Evolutionary conservation across 2,797 vertebrate genomes (phyloP).

Genomic region (Micrastur ruficollis): DNA sequence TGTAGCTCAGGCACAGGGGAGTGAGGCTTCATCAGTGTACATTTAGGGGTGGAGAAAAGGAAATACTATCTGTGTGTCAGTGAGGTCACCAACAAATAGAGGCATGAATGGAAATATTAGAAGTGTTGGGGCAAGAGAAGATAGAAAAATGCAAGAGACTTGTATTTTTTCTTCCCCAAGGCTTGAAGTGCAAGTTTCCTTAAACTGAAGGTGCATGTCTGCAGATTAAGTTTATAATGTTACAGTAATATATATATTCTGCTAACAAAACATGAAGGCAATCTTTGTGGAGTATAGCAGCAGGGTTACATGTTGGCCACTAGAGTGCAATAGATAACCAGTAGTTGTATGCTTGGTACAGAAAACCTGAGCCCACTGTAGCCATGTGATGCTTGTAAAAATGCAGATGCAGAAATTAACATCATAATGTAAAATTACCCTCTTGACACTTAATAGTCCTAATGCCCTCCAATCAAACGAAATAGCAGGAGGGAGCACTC

Average conservation of each 20-base stretch:
- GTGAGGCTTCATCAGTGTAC: not conserved
- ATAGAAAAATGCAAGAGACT: no score
- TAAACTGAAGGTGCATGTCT: not conserved
- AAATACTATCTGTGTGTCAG: no score
- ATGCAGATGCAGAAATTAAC: not conserved
- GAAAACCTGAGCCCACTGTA: not conserved
- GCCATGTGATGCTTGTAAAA: not conserved
- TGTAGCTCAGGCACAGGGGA: not conserved
- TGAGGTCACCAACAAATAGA: not conserved
- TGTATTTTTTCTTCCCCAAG: fast-evolving
- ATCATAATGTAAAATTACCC: not conserved
- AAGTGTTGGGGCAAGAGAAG: not conserved
- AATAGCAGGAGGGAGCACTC: not conserved
- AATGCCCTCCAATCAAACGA: not conserved
- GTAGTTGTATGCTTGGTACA: not conserved
- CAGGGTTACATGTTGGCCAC: not conserved
- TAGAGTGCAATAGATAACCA: conserved; percentile 20
- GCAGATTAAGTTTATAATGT: not conserved
- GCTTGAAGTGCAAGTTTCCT: not conserved
- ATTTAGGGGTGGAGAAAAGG: not conserved
- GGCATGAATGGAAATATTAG: fast-evolving
- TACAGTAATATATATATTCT: not conserved
- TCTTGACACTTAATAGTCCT: not conserved
- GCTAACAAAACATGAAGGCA: not conserved
- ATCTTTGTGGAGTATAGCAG: not conserved